phyloP scores from a whole-genome alignment of 2,888 invertebrate genomes.

The Caenorhabditis uteleia region DNA sequence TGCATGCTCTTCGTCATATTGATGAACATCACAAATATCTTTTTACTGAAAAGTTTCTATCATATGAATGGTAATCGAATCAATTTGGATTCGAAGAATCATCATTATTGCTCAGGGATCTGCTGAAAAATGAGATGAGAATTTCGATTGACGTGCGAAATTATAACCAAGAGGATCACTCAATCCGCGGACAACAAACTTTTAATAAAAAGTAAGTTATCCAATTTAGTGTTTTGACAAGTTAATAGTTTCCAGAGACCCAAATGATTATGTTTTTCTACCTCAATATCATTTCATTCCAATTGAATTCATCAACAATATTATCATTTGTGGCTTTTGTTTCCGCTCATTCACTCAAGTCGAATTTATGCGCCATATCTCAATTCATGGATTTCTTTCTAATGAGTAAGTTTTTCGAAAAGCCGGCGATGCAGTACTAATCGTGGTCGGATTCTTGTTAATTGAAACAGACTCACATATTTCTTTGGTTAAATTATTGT shows the following conservation, averaged over 20 bases:
- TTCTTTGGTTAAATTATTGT: no score
- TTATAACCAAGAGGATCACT: slow-evolving; percentile 9
- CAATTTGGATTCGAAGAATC: not conserved
- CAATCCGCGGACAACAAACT: slow-evolving; percentile 12
- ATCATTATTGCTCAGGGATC: not conserved
- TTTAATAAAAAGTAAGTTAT: slow-evolving; percentile 12
- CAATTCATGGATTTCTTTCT: slow-evolving; percentile 13
- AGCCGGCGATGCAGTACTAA: no score
- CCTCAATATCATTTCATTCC: slow-evolving; percentile 22
- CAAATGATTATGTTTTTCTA: slow-evolving; percentile 22
- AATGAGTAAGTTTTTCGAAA: no score
- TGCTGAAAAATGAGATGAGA: slow-evolving; percentile 10
- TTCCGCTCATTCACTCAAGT: slow-evolving; percentile 5
- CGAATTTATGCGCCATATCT: slow-evolving; percentile 13
- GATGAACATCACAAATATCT: slow-evolving; percentile 14
- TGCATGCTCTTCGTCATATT: slow-evolving; percentile 24
- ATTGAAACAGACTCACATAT: no score
- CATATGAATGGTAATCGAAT: slow-evolving; percentile 14
- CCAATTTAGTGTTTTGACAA: not conserved
- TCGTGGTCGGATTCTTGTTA: no score
- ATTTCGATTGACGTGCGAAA: slow-evolving; percentile 11
- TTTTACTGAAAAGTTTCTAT: slow-evolving; percentile 21
- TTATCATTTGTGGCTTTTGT: slow-evolving; percentile 29
- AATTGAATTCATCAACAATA: not conserved
- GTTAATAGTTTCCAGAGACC: slow-evolving; percentile 7